phyloP scores from a whole-genome alignment of 2,888 invertebrate species.

The Hyppa rectilinea region DNA sequence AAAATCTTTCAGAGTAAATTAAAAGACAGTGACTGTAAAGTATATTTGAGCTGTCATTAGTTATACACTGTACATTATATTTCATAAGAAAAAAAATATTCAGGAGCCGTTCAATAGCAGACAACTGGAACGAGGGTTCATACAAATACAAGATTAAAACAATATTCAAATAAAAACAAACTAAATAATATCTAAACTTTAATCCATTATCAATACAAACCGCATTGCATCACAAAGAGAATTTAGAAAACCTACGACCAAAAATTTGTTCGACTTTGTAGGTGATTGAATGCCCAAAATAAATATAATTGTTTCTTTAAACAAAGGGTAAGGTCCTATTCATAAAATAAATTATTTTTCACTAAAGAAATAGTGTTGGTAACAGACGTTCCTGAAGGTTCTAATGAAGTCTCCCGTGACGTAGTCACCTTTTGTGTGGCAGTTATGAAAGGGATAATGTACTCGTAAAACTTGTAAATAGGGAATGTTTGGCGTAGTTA shows the following conservation, averaged over 20 bases:
- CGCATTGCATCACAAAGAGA: conserved; percentile 3
- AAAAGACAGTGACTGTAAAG: too few relatives aligned
- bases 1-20: not conserved
- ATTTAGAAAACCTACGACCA: not conserved
- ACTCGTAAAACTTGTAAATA: conserved; percentile 44
- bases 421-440: conserved; percentile 35
- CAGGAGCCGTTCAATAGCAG: not conserved
- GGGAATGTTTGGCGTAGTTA: conserved; percentile 39
- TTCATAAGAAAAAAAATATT: too few relatives aligned
- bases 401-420: conserved; percentile 40
- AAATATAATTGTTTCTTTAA: conserved; percentile 44
- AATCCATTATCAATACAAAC: not conserved
- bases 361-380: conserved; percentile 36
- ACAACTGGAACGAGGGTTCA: not conserved
- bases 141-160: conserved; percentile 8
- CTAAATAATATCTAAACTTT: not conserved
- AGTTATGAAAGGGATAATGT: conserved; percentile 22
- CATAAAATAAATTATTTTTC: conserved; percentile 38
- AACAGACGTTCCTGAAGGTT: conserved; percentile 44
- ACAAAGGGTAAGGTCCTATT: conserved; percentile 41
- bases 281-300: conserved; percentile 44
- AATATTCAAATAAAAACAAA: not conserved
- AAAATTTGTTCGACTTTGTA: not conserved
- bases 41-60: too few relatives aligned
- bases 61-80: too few relatives aligned